Conservation (phyloP, 2,797 vertebrate species). For the Rhabdophis nuchalis region DNA sequence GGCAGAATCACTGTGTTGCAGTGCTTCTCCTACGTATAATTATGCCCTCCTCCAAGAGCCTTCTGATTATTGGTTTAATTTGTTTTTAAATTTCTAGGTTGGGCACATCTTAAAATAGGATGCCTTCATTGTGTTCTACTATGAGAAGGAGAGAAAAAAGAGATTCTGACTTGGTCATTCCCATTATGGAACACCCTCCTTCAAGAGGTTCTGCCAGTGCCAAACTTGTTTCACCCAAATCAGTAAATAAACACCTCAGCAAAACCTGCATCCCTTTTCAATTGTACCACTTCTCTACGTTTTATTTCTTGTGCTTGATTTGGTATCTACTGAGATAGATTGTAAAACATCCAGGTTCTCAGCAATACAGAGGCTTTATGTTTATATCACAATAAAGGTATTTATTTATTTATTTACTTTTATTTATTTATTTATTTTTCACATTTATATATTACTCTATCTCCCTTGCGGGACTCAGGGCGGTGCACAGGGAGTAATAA, state of each 20-base stretch:
- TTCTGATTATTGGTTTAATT: background rate
- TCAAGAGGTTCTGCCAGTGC: background rate
- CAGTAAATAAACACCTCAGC: background rate
- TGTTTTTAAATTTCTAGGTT: background rate
- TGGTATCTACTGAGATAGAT: background rate
- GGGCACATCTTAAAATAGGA: background rate
- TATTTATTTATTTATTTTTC: too few species aligned
- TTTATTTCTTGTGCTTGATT: background rate
- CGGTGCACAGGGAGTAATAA: too few species aligned
- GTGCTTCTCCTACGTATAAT: background rate
- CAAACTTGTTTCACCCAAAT: background rate
- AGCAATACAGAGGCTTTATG: background rate
- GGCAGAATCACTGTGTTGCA: background rate
- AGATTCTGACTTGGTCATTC: background rate
- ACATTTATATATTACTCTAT: too few species aligned
- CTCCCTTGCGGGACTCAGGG: too few species aligned
- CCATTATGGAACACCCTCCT: background rate
- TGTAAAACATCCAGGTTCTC: background rate
- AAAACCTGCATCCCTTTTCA: background rate
- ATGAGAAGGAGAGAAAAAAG: background rate
- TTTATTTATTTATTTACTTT: too few species aligned
- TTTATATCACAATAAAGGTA: background rate
- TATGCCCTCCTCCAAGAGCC: background rate
- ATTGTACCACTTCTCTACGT: background rate
- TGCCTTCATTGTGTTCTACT: background rate